Evolutionary conservation across 2,888 invertebrate species (phyloP), one percentile per base, ranked within the genome.

Genomic region (Lasioglossum lativentre): DNA sequence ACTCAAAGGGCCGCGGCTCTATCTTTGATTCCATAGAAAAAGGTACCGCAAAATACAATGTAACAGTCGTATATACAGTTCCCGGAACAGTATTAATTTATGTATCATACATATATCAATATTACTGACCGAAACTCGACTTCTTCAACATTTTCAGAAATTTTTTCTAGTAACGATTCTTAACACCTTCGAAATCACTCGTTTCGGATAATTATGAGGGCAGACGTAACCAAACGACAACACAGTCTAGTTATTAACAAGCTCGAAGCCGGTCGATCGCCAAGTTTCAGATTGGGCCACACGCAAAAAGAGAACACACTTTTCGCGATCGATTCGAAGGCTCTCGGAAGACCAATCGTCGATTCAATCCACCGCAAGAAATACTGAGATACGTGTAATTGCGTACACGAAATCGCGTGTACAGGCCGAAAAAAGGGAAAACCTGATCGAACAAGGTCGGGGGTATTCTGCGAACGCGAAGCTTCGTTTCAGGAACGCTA

Each of bases 391-490:
- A 30, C 30, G 34, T 70, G 80, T 34, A 73, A 85, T 78, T 74
- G 59, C 40, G n/a, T 72, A 66, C 85, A 72, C 83, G 89, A 85
- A 89, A 85, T 85, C 81, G 85, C 87, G 83, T 89, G 85, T 73
- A 42, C 66, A n/a, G 47, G 2, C 34, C 19, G 38, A n/a, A 70
- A 56, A 45, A 73, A 47, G 23, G 63, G 34, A 47, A 30, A 73
- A 71, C 34, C 72, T 19, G 34, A 30, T 30, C 10, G 68, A 23
- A 56, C 45, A 70, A 79, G 79, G 73, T 77, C 74, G 85, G 2
- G 40, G 68, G 47, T 73, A 76, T 76, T 85, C 68, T 12, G 59
- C 2, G 75, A 76, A 75, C 56, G n/a, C 12, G 56, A 1, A 56
- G n/a, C n/a, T n/a, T 56, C 56, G 56, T 56, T 56, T 56, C 56